phyloP scores from a whole-genome alignment of 2,888 invertebrate species.

The Apamea monoglypha region DNA sequence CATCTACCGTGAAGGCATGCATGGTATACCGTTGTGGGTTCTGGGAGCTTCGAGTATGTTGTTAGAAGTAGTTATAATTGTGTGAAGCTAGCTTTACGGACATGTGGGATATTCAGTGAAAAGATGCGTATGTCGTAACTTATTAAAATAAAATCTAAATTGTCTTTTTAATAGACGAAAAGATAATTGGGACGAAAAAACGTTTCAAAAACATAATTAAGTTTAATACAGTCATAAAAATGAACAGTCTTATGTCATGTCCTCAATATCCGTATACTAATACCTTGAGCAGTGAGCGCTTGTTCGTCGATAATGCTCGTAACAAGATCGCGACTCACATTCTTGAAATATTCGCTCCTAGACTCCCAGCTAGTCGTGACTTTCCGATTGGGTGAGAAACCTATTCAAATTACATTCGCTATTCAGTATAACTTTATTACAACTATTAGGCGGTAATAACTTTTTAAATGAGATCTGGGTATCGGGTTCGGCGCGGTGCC shows the following conservation, averaged over 20 bases:
- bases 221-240: not conserved
- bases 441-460: constrained; percentile 50
- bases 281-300: constrained; percentile 1
- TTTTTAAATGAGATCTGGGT: constrained; percentile 49
- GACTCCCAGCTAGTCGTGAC: constrained; percentile 32
- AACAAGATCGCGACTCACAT: constrained; percentile 39
- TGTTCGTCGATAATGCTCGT: constrained; percentile 1
- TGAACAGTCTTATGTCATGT: not conserved
- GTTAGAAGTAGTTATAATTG: not conserved
- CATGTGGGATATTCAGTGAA: not conserved
- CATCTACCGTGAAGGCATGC: too few relatives aligned
- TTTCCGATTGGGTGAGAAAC: constrained; percentile 33
- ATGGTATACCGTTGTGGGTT: not conserved
- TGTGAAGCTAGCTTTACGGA: not conserved
- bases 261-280: not conserved
- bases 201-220: not conserved
- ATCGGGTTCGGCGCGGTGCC: constrained; percentile 8
- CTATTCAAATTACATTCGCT: constrained; percentile 54
- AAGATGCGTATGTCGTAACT: not conserved
- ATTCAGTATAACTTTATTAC: constrained; percentile 57
- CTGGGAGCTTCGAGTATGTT: not conserved
- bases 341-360: constrained; percentile 37
- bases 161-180: not conserved
- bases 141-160: not conserved
- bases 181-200: not conserved